phyloP scores from a whole-genome alignment of 2,113 vertebrate genomes.

The Trichechus manatus region DNA sequence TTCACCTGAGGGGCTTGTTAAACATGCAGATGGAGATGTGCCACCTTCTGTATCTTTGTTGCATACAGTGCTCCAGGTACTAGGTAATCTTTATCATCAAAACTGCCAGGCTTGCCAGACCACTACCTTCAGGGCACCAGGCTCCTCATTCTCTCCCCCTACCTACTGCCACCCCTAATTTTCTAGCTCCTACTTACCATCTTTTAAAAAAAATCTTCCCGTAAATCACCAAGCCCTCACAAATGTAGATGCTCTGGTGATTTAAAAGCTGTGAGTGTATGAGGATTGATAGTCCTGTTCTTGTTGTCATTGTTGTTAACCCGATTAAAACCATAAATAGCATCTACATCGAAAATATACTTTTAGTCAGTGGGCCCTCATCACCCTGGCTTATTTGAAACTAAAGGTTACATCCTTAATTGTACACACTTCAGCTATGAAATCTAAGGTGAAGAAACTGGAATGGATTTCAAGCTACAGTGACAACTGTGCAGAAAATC shows the following conservation, averaged over 20 bases:
- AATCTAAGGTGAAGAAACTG: conserved; percentile 56
- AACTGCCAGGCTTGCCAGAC: neutral
- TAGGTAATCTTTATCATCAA: conserved; percentile 18
- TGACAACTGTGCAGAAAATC: conserved; percentile 72
- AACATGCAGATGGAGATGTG: neutral
- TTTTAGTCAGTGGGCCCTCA: conserved; percentile 23
- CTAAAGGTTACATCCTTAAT: conserved; percentile 37
- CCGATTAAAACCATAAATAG: conserved; percentile 21
- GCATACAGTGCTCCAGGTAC: neutral
- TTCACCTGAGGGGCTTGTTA: neutral
- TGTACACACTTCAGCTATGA: conserved; percentile 13
- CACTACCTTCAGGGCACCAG: neutral
- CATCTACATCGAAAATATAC: conserved; percentile 44
- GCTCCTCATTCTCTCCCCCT: neutral
- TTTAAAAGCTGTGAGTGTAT: neutral
- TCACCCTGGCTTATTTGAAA: conserved; percentile 37
- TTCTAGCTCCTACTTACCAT: neutral
- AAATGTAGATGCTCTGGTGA: neutral
- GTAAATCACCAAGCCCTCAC: neutral
- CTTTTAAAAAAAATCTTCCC: neutral
- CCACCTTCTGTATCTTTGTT: conserved; percentile 2
- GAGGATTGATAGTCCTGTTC: neutral
- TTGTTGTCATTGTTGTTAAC: neutral
- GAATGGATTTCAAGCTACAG: conserved; percentile 54
- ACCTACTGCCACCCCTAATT: neutral